Conservation (phyloP, 2,113 vertebrate genomes). For the Ptyas mucosa region DNA sequence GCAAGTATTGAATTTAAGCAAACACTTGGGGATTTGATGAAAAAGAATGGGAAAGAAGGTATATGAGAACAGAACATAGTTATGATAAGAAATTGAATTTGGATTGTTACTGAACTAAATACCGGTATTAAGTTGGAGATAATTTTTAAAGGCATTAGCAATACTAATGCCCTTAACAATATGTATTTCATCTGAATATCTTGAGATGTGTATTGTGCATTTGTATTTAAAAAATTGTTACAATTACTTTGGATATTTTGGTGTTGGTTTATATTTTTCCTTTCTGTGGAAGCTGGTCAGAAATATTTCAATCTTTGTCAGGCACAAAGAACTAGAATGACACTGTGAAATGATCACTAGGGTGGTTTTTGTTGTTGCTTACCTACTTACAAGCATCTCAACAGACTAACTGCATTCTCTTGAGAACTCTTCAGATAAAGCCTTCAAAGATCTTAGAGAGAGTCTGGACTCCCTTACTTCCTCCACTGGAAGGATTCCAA, state of each 20-base stretch:
- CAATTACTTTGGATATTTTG: not conserved
- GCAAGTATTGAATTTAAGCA: not conserved
- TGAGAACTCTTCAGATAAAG: not conserved
- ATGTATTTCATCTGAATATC: not conserved
- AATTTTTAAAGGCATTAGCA: not conserved
- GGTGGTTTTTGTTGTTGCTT: not conserved
- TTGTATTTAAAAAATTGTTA: not conserved
- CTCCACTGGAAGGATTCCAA: no score
- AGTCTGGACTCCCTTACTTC: not conserved
- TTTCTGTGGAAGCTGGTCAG: not conserved
- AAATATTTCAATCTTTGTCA: not conserved
- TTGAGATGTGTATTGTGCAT: not conserved
- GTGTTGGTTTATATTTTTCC: not conserved
- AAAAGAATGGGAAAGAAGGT: not conserved
- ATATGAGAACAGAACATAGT: not conserved
- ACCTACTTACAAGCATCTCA: not conserved
- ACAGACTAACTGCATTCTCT: not conserved
- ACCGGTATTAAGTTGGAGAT: not conserved
- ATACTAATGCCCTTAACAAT: not conserved
- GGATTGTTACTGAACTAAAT: not conserved
- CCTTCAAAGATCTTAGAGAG: not conserved
- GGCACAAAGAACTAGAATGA: not conserved
- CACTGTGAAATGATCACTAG: not conserved
- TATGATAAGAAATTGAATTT: not conserved
- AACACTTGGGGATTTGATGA: not conserved